Evolutionary conservation across 2,113 vertebrate genomes (phyloP).

Genomic region (Pristiophorus japonicus): DNA sequence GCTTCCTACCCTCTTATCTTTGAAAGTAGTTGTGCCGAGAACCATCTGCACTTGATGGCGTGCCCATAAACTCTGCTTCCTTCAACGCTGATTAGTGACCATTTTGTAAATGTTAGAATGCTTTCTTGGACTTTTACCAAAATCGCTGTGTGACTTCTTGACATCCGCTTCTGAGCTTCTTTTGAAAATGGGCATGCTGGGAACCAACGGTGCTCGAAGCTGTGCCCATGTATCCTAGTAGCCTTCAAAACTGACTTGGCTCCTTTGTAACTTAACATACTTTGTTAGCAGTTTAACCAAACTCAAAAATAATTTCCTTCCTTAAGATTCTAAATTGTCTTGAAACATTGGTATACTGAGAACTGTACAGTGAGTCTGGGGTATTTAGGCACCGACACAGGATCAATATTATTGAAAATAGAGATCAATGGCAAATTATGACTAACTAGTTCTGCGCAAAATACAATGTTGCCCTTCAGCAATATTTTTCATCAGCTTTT

Average conservation of each 20-base stretch:
- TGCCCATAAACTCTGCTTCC: background rate
- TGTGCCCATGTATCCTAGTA: background rate
- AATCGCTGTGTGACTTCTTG: background rate
- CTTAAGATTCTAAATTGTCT: background rate
- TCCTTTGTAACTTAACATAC: background rate
- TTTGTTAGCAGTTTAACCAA: no score
- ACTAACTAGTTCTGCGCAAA: background rate
- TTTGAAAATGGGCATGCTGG: background rate
- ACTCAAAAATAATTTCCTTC: background rate
- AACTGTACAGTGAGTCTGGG: background rate
- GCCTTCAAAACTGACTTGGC: background rate
- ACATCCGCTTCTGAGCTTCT: background rate
- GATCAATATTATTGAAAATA: slow-evolving; percentile 19
- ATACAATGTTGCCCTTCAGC: no score
- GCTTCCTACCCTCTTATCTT: background rate
- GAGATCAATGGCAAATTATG: background rate
- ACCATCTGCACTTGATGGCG: no score
- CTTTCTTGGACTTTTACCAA: slow-evolving; percentile 17
- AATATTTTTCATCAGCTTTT: background rate
- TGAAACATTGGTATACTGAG: background rate
- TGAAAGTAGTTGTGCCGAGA: no score
- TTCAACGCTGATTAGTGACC: background rate
- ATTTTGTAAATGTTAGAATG: background rate
- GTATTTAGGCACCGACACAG: background rate
- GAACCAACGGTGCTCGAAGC: background rate